Percentiles rank a stretch among this genome's conserved stretches.
Evolutionary conservation across 2,113 vertebrate species (phyloP).

Genomic region (Apistogramma diplotaenia): DNA sequence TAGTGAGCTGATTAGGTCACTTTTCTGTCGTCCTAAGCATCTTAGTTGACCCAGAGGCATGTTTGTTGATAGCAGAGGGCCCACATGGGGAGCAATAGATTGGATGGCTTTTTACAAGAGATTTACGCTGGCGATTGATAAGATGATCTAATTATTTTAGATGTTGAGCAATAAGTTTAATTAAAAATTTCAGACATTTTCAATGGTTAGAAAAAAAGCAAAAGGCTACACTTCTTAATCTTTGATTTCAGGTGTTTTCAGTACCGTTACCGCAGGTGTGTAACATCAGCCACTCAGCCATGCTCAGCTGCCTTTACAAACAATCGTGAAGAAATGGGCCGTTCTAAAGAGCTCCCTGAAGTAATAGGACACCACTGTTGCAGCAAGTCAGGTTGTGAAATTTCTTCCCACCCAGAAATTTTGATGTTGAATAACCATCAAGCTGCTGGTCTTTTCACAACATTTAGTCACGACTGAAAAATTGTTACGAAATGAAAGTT

Average conservation of each 20-base stretch:
- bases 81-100: slow-evolving; percentile 53
- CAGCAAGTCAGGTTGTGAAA: neutral
- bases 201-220: neutral
- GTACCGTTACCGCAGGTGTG: too few relatives aligned
- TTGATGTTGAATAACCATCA: too few relatives aligned
- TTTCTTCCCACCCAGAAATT: neutral
- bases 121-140: slow-evolving; percentile 10
- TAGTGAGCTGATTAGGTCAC: slow-evolving; percentile 68
- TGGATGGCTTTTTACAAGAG: slow-evolving; percentile 51
- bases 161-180: slow-evolving; percentile 39
- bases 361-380: neutral
- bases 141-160: slow-evolving; percentile 45
- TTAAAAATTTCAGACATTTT: neutral
- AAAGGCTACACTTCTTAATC: neutral
- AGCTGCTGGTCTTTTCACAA: too few relatives aligned
- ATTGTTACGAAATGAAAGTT: too few relatives aligned
- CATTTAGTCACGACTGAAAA: too few relatives aligned
- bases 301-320: too few relatives aligned
- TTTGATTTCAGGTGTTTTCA: neutral
- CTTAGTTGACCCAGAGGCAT: slow-evolving; percentile 39
- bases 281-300: neutral
- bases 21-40: slow-evolving; percentile 48
- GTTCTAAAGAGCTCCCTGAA: neutral
- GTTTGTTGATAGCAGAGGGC: slow-evolving; percentile 21
- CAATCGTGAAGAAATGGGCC: rapidly evolving